A percentile compares a stretch with the other conserved stretches of the same genome.
Evolutionary conservation across 2,797 vertebrate species (phyloP).

Genomic region (Tenualosa thibaudeaui): DNA sequence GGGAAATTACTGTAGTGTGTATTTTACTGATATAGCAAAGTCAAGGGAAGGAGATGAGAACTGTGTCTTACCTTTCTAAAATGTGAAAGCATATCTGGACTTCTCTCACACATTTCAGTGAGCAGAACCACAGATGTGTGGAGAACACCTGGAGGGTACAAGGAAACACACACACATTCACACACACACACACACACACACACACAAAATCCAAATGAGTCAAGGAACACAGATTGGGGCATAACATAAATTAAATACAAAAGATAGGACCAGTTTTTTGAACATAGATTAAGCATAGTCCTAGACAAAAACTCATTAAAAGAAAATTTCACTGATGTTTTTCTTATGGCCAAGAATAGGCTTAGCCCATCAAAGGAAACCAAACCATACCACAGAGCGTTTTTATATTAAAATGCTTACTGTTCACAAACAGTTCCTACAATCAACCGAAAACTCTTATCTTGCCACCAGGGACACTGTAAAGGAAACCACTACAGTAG

Average conservation of each 20-base stretch:
- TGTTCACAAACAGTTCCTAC: background rate
- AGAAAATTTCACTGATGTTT: too few relatives aligned
- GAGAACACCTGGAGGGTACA: slow-evolving; percentile 85
- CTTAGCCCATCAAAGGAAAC: background rate
- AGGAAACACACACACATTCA: background rate
- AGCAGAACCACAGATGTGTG: slow-evolving; percentile 98
- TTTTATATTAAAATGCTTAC: background rate
- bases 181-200: slow-evolving; percentile 15
- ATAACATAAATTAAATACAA: background rate
- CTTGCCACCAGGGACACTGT: background rate
- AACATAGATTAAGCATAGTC: too few relatives aligned
- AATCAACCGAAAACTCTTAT: background rate
- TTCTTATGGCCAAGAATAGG: background rate
- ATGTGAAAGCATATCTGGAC: slow-evolving; percentile 97
- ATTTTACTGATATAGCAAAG: background rate
- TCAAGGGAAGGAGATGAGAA: background rate
- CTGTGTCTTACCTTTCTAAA: slow-evolving; percentile 90
- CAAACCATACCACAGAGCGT: background rate
- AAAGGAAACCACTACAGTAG: background rate
- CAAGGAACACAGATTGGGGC: background rate
- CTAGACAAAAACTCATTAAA: too few relatives aligned
- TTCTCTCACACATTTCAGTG: slow-evolving; percentile 99
- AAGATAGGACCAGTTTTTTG: too few relatives aligned
- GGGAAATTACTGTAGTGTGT: background rate
- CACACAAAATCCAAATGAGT: background rate